Evolutionary conservation across 2,113 vertebrate genomes (phyloP).

Genomic region (Muntiacus muntjak): DNA sequence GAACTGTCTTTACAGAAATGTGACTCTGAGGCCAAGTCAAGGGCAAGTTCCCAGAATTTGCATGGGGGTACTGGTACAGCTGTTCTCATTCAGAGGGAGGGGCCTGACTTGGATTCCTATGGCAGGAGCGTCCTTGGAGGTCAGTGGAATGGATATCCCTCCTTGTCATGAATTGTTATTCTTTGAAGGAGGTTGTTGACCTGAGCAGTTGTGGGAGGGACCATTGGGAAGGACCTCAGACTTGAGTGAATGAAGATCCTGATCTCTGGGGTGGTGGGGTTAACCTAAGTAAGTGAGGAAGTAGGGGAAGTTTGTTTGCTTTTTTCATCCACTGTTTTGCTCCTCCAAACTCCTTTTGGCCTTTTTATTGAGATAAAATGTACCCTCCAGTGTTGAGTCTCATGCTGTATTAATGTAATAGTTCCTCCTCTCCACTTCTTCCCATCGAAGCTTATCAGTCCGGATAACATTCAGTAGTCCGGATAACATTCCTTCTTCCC

Average conservation of each 20-base stretch:
- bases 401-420: background rate
- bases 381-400: background rate
- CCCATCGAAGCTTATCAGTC: background rate
- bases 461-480: background rate
- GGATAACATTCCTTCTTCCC: background rate
- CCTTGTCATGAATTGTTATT: background rate
- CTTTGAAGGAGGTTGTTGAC: background rate
- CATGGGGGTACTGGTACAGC: background rate
- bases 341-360: background rate
- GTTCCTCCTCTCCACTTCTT: background rate
- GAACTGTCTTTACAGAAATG: background rate
- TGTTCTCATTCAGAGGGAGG: background rate
- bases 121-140: background rate
- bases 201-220: background rate
- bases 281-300: background rate
- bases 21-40: background rate
- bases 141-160: background rate
- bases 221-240: background rate
- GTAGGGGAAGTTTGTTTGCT: background rate
- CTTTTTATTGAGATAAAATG: background rate
- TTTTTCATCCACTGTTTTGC: background rate
- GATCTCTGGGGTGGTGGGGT: background rate
- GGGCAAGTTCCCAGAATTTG: background rate
- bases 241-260: background rate
- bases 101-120: background rate